phyloP scores from a whole-genome alignment of 1,140 invertebrate genomes.

The Ephestia elutella region DNA sequence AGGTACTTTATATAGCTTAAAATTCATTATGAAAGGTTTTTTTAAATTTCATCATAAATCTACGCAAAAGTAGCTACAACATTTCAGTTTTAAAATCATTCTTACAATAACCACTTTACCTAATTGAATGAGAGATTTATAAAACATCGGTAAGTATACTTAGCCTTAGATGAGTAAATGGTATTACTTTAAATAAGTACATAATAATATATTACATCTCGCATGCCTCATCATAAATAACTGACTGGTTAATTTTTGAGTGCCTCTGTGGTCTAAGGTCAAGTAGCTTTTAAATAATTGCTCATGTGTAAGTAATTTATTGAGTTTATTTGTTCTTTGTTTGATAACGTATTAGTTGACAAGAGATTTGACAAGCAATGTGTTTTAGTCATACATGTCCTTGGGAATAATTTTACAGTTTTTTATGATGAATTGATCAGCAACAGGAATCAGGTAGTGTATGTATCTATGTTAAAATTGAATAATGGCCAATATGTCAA shows the following conservation, averaged over 20 bases:
- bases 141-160: no score
- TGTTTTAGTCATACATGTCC: conserved; percentile 25
- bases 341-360: conserved; percentile 30
- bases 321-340: conserved; percentile 35
- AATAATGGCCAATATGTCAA: no score
- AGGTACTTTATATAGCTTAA: no score
- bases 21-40: no score
- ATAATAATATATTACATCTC: not conserved
- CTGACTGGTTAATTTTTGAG: conserved; percentile 53
- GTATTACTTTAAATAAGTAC: conserved; percentile 24
- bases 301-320: conserved; percentile 55
- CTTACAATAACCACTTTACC: no score
- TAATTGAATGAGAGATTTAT: no score
- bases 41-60: no score
- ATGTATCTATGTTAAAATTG: no score
- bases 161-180: conserved; percentile 42
- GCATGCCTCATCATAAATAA: conserved; percentile 40
- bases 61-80: no score
- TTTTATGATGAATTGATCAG: not conserved
- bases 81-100: no score
- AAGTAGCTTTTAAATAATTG: conserved; percentile 53
- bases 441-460: no score
- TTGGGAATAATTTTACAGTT: conserved; percentile 1
- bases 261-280: conserved; percentile 49
- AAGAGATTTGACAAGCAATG: conserved; percentile 35